Evolutionary conservation across 2,888 invertebrate species (phyloP).

Genomic region (Pyrrhia umbra): DNA sequence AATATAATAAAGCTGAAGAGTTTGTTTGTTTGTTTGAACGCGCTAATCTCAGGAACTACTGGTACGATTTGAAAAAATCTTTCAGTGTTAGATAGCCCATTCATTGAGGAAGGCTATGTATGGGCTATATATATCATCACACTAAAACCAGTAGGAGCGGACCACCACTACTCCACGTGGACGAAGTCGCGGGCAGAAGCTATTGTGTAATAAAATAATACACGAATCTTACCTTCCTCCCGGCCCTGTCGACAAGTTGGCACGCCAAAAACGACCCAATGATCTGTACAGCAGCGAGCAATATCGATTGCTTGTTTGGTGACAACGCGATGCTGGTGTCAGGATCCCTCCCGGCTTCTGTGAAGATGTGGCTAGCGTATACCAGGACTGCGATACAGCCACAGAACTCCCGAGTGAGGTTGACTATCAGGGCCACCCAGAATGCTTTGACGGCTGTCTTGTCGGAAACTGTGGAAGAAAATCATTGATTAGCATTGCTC

Average conservation of each 20-base stretch:
- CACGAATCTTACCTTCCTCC: constrained; percentile 78
- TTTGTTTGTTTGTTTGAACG: too few relatives aligned
- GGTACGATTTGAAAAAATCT: too few relatives aligned
- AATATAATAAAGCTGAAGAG: too few relatives aligned
- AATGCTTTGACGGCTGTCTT: constrained; percentile 84
- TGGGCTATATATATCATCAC: too few relatives aligned
- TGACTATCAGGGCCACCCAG: constrained; percentile 86
- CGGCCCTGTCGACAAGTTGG: constrained; percentile 83
- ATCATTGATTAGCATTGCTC: neutral
- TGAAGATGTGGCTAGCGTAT: constrained; percentile 86
- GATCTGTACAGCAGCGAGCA: constrained; percentile 85
- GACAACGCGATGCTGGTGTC: constrained; percentile 77
- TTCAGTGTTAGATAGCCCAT: too few relatives aligned
- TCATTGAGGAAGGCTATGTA: too few relatives aligned
- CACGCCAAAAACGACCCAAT: constrained; percentile 85
- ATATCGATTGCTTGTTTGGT: constrained; percentile 84
- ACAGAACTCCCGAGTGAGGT: constrained; percentile 84
- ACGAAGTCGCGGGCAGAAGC: too few relatives aligned
- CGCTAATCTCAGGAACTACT: too few relatives aligned
- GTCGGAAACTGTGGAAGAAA: constrained; percentile 74
- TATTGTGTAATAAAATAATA: neutral
- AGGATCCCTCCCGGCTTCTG: constrained; percentile 76
- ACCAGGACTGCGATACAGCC: constrained; percentile 86
- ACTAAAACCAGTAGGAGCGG: too few relatives aligned
- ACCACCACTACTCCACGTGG: too few relatives aligned